Evolutionary conservation across 2,113 vertebrate genomes (phyloP).

Genomic region (Bos taurus): ARS-UCD2.0 NC_037357.1:7896001-7896500

Average conservation of each 20-base stretch:
- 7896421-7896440: not conserved
- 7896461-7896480: not conserved
- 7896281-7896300: not conserved
- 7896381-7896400: not conserved
- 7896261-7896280: not conserved
- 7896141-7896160: not conserved
- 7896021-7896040: not conserved
- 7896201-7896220: not conserved
- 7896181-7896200: not conserved
- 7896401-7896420: not conserved
- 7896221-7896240: not conserved
- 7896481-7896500: not conserved
- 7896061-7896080: not conserved
- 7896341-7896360: not conserved
- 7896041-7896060: not conserved
- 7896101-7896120: not conserved
- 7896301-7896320: not conserved
- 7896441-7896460: not conserved
- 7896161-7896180: not conserved
- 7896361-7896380: not conserved
- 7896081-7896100: not conserved
- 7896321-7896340: not conserved
- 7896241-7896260: not conserved
- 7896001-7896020: not conserved
- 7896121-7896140: not conserved